Percentiles rank a stretch among this genome's conserved stretches.
phyloP scores from a whole-genome alignment of 2,888 invertebrate species.

The Polylopha cassiicola region DNA sequence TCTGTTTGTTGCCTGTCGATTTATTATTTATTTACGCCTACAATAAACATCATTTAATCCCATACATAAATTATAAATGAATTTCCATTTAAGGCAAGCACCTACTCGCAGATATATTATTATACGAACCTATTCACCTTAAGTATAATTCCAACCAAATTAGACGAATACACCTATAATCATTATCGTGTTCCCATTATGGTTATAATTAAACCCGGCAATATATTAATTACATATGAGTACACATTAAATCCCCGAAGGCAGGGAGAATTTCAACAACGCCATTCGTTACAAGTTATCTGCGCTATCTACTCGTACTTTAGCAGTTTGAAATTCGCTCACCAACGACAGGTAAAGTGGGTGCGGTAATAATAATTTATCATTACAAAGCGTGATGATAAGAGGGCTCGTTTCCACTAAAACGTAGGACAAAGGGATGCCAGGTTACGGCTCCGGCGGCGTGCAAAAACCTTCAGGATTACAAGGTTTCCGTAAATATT shows the following conservation, averaged over 20 bases:
- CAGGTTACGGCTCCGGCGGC: constrained; percentile 27
- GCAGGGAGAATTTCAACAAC: constrained; percentile 14
- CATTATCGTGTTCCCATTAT: too few relatives aligned
- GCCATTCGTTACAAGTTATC: constrained; percentile 19
- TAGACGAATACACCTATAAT: too few relatives aligned
- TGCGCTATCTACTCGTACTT: constrained; percentile 17
- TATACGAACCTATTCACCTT: too few relatives aligned
- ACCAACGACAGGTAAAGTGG: constrained; percentile 21
- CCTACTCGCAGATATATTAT: too few relatives aligned
- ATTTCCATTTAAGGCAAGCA: too few relatives aligned
- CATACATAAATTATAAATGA: too few relatives aligned
- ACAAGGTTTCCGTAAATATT: constrained; percentile 62
- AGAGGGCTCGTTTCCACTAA: constrained; percentile 44
- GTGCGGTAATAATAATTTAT: constrained; percentile 49
- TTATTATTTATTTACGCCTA: too few relatives aligned
- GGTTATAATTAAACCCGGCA: too few relatives aligned
- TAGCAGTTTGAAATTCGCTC: constrained; percentile 20
- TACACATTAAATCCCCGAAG: constrained; percentile 7
- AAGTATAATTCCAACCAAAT: too few relatives aligned
- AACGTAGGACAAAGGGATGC: constrained; percentile 51
- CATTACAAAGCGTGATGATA: constrained; percentile 59
- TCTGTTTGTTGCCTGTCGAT: too few relatives aligned
- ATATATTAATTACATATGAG: constrained; percentile 10
- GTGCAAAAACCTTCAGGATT: constrained; percentile 60
- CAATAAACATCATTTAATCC: too few relatives aligned